These are phyloP conservation scores for Sarcophaga peregrina DNA, from an alignment of 1,140 invertebrate species.

Conservation along the genomic window DNA sequence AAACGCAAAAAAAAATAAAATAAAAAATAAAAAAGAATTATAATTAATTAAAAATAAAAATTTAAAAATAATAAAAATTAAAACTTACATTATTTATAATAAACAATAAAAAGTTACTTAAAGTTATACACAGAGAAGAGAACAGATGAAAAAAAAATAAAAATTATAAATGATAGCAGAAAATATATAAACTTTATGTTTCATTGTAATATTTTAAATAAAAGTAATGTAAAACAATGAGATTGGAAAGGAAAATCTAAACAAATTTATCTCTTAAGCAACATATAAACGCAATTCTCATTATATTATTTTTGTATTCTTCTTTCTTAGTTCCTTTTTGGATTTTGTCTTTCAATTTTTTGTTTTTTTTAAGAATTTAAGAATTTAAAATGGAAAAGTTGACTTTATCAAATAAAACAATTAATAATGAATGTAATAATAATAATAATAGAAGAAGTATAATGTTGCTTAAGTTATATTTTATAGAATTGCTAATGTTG, in stretches of 20 bases:
- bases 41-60: conserved; percentile 5
- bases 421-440: too few relatives aligned
- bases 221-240: not conserved
- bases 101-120: not conserved
- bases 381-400: too few relatives aligned
- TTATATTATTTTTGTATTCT: too few relatives aligned
- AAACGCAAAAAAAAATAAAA: not conserved
- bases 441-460: too few relatives aligned
- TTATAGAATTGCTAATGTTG: conserved; percentile 34
- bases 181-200: not conserved
- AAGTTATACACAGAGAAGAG: not conserved
- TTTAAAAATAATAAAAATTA: conserved; percentile 15
- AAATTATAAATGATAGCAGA: too few relatives aligned
- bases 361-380: not conserved
- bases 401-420: too few relatives aligned
- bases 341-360: not conserved
- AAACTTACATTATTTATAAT: not conserved
- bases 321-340: too few relatives aligned
- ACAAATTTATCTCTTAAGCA: not conserved
- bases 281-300: not conserved
- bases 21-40: not conserved
- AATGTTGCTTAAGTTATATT: conserved; percentile 21
- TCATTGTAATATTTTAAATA: not conserved
- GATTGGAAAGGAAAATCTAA: not conserved
- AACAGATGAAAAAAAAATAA: not conserved